Conservation (phyloP, 2,888 invertebrate genomes). For the Labia minor region DNA sequence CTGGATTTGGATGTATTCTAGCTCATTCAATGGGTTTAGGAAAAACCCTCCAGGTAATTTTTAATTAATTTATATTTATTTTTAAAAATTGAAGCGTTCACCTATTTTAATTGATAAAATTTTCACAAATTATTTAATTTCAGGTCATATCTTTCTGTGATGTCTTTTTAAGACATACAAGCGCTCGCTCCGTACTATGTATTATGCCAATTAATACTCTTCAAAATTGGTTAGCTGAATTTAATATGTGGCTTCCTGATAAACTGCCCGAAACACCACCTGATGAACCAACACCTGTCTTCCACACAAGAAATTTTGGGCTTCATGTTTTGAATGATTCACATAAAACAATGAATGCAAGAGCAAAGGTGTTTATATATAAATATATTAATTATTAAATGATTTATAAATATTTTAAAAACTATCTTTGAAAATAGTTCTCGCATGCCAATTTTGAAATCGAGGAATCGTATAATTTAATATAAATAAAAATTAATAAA, state of each 20-base stretch:
- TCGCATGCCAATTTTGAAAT: too few relatives aligned
- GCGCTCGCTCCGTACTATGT: constrained; percentile 78
- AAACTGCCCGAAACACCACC: constrained; percentile 26
- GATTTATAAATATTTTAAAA: too few relatives aligned
- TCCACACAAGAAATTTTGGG: constrained; percentile 69
- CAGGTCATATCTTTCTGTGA: constrained; percentile 89
- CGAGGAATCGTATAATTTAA: too few relatives aligned
- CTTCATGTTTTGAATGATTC: constrained; percentile 87
- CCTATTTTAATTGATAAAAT: too few relatives aligned
- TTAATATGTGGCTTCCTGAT: constrained; percentile 91
- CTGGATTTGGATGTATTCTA: constrained; percentile 92
- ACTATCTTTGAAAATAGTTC: too few relatives aligned
- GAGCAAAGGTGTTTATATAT: constrained; percentile 59
- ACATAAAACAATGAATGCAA: constrained; percentile 78
- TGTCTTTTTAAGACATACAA: constrained; percentile 83
- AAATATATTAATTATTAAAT: constrained; percentile 29
- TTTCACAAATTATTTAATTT: constrained; percentile 24
- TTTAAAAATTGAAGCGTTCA: constrained; percentile 14
- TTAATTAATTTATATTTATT: neutral
- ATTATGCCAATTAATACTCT: constrained; percentile 98
- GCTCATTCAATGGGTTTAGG: constrained; percentile 99
- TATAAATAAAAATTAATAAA: too few relatives aligned
- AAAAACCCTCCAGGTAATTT: constrained; percentile 71
- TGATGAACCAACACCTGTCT: constrained; percentile 33
- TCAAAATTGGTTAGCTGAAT: constrained; percentile 96